phyloP scores from a whole-genome alignment of 2,797 vertebrate species.

The Bradypodion pumilum region DNA sequence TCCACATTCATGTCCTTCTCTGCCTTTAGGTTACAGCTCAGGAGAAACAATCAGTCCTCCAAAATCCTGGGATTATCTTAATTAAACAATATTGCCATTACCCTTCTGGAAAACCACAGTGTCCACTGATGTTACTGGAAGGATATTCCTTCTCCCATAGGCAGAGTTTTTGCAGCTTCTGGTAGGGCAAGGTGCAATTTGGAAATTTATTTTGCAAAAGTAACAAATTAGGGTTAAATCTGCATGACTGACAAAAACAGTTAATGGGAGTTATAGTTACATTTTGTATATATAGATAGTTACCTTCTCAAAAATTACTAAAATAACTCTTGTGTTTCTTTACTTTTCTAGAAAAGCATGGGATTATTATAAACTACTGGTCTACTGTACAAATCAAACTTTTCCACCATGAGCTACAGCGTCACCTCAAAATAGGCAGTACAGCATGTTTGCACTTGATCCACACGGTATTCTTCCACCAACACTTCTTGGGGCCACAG shows the following conservation, averaged over 20 bases:
- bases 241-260: not conserved
- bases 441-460: not conserved
- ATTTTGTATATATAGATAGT: not conserved
- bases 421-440: not conserved
- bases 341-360: not conserved
- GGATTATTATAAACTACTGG: not conserved
- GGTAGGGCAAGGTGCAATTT: not conserved
- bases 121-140: too few species aligned
- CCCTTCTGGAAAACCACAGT: not conserved
- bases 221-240: not conserved
- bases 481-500: not conserved
- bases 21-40: not conserved
- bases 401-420: not conserved
- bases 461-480: not conserved
- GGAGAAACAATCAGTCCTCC: not conserved
- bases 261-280: not conserved
- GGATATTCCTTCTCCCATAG: not conserved
- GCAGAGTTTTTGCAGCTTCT: not conserved
- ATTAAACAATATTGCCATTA: not conserved
- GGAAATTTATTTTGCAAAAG: not conserved
- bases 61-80: not conserved
- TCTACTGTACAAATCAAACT: not conserved
- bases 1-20: not conserved
- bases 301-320: not conserved
- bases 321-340: not conserved